Evolutionary conservation across 2,888 invertebrate species (phyloP).

Genomic region (Rhamnusium bicolor): DNA sequence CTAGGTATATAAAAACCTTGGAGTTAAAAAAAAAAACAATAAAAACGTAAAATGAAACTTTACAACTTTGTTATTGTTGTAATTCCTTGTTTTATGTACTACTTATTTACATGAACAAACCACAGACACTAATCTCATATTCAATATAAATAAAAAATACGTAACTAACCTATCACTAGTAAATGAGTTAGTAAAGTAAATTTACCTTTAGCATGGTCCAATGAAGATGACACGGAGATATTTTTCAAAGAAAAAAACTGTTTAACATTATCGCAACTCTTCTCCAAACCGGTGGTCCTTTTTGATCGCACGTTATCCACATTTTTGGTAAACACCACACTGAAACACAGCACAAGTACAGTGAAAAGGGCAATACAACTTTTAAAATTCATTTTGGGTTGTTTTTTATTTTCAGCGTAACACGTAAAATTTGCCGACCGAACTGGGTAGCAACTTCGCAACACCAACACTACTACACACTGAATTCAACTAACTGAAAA

Average conservation of each 20-base stretch:
- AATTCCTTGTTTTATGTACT: neutral
- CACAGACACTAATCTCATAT: neutral
- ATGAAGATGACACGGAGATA: constrained; percentile 49
- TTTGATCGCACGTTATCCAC: constrained; percentile 52
- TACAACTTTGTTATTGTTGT: neutral
- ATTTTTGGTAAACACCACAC: constrained; percentile 58
- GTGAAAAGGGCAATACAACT: constrained; percentile 6
- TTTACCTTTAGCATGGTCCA: constrained; percentile 52
- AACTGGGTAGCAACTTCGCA: neutral
- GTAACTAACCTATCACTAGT: neutral
- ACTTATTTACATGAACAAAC: neutral
- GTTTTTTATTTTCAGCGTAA: constrained; percentile 12
- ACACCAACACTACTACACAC: constrained; percentile 12
- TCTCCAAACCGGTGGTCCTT: constrained; percentile 44
- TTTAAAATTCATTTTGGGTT: constrained; percentile 26
- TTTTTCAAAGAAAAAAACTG: constrained; percentile 59
- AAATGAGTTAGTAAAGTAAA: neutral
- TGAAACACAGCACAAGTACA: constrained; percentile 52
- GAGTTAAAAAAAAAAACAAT: neutral
- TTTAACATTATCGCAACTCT: constrained; percentile 56
- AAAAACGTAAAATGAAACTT: neutral
- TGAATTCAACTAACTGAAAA: constrained; percentile 42
- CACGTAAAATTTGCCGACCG: constrained; percentile 35
- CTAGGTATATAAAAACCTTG: neutral
- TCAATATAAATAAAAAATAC: neutral